phyloP scores from a whole-genome alignment of 1,140 invertebrate species.

The Drosophila eugracilis region DNA sequence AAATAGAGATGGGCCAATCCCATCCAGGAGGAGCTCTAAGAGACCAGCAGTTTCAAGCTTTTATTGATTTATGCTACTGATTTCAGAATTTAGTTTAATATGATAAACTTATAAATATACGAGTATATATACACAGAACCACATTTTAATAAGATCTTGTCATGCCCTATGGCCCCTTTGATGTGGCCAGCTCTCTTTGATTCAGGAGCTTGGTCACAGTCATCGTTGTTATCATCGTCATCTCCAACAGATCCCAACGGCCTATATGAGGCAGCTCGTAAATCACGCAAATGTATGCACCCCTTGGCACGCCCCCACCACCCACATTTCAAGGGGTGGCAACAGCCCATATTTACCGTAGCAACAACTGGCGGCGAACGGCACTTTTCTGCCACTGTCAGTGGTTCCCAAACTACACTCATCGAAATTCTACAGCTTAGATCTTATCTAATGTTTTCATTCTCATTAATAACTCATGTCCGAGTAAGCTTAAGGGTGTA shows the following conservation, averaged over 20 bases:
- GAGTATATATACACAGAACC: not conserved
- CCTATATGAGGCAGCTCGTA: conserved; percentile 75
- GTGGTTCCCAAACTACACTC: conserved; percentile 50
- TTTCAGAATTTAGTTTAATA: too few species aligned
- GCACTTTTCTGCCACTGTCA: conserved; percentile 47
- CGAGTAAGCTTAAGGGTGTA: too few species aligned
- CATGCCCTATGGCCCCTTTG: conserved; percentile 12
- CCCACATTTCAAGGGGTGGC: conserved; percentile 12
- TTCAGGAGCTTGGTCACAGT: conserved; percentile 25
- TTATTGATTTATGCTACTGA: too few species aligned
- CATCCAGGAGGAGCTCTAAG: conserved; percentile 8
- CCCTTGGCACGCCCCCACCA: conserved; percentile 44
- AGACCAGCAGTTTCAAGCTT: not conserved
- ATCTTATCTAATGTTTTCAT: too few species aligned
- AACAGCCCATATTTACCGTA: conserved; percentile 39
- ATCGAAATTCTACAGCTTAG: too few species aligned
- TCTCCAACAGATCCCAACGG: conserved; percentile 31
- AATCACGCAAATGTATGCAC: conserved; percentile 81
- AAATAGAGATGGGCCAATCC: conserved; percentile 49
- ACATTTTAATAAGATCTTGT: conserved; percentile 20
- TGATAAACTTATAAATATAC: too few species aligned
- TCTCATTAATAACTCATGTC: too few species aligned
- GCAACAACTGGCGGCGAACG: conserved; percentile 46
- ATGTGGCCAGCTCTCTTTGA: conserved; percentile 15
- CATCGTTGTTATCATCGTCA: conserved; percentile 14